Base-by-base conservation (phyloP, 2,113 vertebrate genomes). In the Campylomormyrus tamandua region DNA sequence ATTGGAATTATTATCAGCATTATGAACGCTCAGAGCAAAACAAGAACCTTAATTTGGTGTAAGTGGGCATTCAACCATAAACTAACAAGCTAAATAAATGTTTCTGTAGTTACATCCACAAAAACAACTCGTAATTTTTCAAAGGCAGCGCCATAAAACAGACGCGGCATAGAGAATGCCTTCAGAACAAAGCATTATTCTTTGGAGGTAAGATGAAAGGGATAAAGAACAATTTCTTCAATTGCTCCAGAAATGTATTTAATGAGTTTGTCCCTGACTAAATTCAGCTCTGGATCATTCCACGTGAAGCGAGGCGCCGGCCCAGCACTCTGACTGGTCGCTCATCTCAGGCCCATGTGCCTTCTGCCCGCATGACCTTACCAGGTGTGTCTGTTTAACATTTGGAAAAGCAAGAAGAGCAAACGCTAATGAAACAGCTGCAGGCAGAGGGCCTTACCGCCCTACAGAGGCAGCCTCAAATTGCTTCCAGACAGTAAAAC, bases 321-420 rank as follows among this genome's bases (percentile, higher is more conserved):
- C 31, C 15, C 27, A 17, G 35, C 13, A 17, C 31, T 13, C 31
- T 39, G 5, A 39, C 10, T 17, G 31, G 27, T 15, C 7, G 31
- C 70, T 35, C 31, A 39, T 35, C 13, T 74, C 70, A 5, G 70
- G 13, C 11, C 13, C 6, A 19, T 39, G 70, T 19, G 27, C 31
- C 24, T 15, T 9, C 74, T n/a, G 74, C 17, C 35, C 46, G 19
- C 49, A 5, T 53, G n/a, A 52, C 19, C 48, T 83, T 10, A 13
- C 74, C 88, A 89, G 88, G 88, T 89, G 88, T 89, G 70, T 80
- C 70, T 89, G 31, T 52, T 89, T 89, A 74, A 49, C 46, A 15
- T 46, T 74, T 46, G 24, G 87, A 89, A 21, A 46, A 17, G 88
- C 66, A 31, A 27, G 31, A 77, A 31, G 70, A 56, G 48, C 49